Conservation (phyloP, 2,113 vertebrate genomes). For the Podarcis raffonei region DNA sequence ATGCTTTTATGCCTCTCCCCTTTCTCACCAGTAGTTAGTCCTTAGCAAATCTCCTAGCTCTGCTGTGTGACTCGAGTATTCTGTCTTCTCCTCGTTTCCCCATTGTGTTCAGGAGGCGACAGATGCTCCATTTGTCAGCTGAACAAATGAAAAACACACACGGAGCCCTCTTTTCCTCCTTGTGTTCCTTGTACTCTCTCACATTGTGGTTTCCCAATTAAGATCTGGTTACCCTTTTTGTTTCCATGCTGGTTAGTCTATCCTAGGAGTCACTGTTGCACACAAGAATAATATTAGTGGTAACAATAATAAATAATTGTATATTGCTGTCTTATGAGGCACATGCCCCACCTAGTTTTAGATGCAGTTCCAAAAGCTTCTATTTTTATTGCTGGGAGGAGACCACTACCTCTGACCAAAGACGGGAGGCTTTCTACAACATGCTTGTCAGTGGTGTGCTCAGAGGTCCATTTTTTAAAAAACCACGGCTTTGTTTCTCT, state of each 20-base stretch:
- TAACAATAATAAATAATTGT: too few relatives aligned
- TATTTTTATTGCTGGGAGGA: too few relatives aligned
- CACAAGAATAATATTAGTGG: too few relatives aligned
- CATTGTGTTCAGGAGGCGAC: not conserved
- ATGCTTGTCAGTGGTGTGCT: rapidly evolving
- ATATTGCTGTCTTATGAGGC: too few relatives aligned
- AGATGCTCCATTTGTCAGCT: not conserved
- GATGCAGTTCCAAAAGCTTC: not conserved
- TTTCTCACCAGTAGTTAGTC: not conserved
- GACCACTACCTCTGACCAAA: not conserved
- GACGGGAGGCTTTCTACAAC: not conserved
- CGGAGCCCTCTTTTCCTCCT: not conserved
- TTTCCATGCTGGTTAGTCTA: not conserved
- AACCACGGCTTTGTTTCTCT: not conserved
- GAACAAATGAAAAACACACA: not conserved
- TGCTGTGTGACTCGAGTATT: slow-evolving; percentile 7
- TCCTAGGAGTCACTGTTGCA: not conserved
- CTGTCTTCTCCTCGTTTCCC: not conserved
- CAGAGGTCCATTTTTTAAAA: not conserved
- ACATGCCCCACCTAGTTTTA: too few relatives aligned
- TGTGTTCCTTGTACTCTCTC: rapidly evolving
- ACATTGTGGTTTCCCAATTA: not conserved
- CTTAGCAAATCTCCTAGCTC: slow-evolving; percentile 26
- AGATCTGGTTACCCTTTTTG: slow-evolving; percentile 9
- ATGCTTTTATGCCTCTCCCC: slow-evolving; percentile 69